Evolutionary conservation across 2,888 invertebrate genomes (phyloP).

Genomic region (Alcis repandata): DNA sequence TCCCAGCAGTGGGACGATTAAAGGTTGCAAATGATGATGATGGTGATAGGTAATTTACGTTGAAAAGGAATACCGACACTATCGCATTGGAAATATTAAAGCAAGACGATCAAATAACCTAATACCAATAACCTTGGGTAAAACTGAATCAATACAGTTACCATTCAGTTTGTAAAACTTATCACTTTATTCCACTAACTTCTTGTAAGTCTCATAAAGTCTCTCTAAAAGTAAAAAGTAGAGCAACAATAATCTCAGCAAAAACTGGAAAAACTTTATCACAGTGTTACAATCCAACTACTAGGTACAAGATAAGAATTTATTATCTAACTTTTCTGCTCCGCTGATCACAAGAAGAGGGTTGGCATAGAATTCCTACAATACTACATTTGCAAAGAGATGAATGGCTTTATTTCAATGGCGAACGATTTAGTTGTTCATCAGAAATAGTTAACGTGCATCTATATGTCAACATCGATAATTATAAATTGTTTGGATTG

Average conservation of each 20-base stretch:
- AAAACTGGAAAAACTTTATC: background rate
- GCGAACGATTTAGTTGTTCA: background rate
- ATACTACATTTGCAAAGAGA: slow-evolving; percentile 1
- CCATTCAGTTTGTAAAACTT: too few relatives aligned
- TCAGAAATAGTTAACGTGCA: background rate
- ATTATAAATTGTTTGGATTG: too few relatives aligned
- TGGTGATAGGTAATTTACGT: too few relatives aligned
- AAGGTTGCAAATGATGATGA: too few relatives aligned
- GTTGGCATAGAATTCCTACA: slow-evolving; percentile 10
- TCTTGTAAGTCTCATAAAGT: too few relatives aligned
- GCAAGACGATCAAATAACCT: too few relatives aligned
- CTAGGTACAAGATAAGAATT: slow-evolving; percentile 19
- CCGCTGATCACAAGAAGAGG: slow-evolving; percentile 14
- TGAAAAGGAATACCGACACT: too few relatives aligned
- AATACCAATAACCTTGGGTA: too few relatives aligned
- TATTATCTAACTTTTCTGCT: slow-evolving; percentile 24
- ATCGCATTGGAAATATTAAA: too few relatives aligned
- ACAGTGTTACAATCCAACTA: slow-evolving; percentile 11
- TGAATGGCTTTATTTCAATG: slow-evolving; percentile 39
- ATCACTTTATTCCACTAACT: background rate
- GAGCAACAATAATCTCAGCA: background rate
- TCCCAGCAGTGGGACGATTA: too few relatives aligned
- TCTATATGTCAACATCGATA: background rate
- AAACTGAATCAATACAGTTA: too few relatives aligned
- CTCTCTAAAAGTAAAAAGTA: background rate